Base-by-base conservation (phyloP, 2,888 invertebrate species). In the Drosophila koepferae region DNA sequence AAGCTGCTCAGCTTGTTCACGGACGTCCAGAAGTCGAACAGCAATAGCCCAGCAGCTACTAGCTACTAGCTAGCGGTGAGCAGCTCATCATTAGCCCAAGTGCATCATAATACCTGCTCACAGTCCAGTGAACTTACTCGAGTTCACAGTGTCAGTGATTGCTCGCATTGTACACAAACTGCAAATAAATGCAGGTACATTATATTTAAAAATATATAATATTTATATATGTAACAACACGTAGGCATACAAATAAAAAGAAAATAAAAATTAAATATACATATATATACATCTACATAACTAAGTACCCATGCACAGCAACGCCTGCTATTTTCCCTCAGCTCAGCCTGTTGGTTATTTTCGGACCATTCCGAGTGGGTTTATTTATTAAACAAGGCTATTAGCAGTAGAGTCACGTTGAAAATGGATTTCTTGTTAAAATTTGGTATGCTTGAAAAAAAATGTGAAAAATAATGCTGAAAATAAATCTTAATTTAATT, bases 371-470 rank as follows among this genome's bases (percentile, higher is more conserved):
- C 31, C 28, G 28, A 48, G 28, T 16, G 9, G 48, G 18, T 18
- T 53, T 36, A 36, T 59, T 60, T 64, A 56, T 66, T 60, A 64
- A 87, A 85, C 82, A 61, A 67, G 74, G 70, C 84, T 72, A 80
- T 85, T 89, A 74, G 77, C 63, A 90, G 74, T 81, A 75, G 72
- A 82, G 89, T 90, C 85, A 85, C 85, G 85, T 85, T 77, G 31
- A 34, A 89, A 82, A 86, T 83, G 90, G 86, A 90, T 83, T 85
- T 85, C 86, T 80, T 85, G 90, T 82, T 81, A 74, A 82, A 84
- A 68, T 14, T 23, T 46, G 14, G 23, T 23, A 7, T 46, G 6
- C 20, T 20, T 41, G 20, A 20, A 20, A 20, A 20, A 20, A 44
- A 44, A 14, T 14, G 20, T 44, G 23, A 23, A 46, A 46, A 28